Base-by-base conservation (phyloP, 2,797 vertebrate genomes). In the Epinephelus coioides region DNA sequence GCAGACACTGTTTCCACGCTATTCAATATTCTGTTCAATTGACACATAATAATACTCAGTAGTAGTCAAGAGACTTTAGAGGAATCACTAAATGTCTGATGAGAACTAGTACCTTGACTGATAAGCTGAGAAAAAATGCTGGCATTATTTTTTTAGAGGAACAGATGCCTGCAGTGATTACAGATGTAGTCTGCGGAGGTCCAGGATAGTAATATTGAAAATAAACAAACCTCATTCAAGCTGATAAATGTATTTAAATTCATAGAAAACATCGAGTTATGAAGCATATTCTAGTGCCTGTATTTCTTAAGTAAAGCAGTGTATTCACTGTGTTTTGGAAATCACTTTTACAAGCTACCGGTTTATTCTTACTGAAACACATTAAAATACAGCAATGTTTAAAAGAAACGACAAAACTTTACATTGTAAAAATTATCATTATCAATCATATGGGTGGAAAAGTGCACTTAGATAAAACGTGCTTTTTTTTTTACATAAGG, bases 41-140 rank as follows among this genome's bases (percentile, higher is more conserved):
- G 56, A 78, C 65, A 76, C 65, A 53, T 74, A 65, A 68, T 63
- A n/a, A 77, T n/a, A 25, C 47, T 54, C 30, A 10, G 38, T 47
- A 3, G 63, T 40, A 19, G 50, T 12, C n/a, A 11, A 56, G 19
- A 47, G 19, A 50, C 66, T 63, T 54, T 12, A 50, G 21, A 75
- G 54, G 53, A 59, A 68, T 68, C 25, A 14, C 44, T 44, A 50
- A 69, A 79, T 21, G n/a, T 54, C 51, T 51, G 27, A 57, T 49
- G 54, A 76, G 21, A 56, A 49, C 10, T 17, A 51, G 17, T 50
- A 11, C 54, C 13, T 60, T 49, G 50, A 73, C 13, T 17, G 69
- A 79, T 47, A n/a, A 44, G 17, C 8, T 47, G 1, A 66, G 51
- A 27, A 62, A 49, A 51, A 7, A 44, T 19, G 21, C 43, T 61